Evolutionary conservation across 2,113 vertebrate species (phyloP), one percentile per base, ranked within the genome.

Genomic region (Phalacrocorax carbo): DNA sequence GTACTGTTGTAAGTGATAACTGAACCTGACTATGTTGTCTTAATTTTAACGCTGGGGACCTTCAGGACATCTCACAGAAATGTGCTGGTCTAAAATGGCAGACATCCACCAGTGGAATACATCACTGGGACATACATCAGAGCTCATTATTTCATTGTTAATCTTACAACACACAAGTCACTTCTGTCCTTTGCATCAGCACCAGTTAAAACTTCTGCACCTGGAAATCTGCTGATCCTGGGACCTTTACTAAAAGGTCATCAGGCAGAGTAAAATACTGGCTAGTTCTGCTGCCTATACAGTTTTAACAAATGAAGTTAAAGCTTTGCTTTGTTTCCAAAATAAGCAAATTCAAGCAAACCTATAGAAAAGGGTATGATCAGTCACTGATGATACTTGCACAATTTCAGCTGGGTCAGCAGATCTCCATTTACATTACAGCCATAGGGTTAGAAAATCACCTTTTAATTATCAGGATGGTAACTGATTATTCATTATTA

Each of bases 251-350:
- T 57, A 79, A 68, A 9, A 72, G 66, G 49, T 84, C 93, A 93
- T 27, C 81, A 88, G 78, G 51, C 48, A 94, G 69, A 75, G 48
- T 51, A 68, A 95, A 95, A 82, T 57, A 52, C 36, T 29, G 25
- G 34, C 54, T 65, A 52, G 70, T 87, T 93, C 82, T 96, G 94
- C 93, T 95, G 90, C 62, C 58, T 91, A 25, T 49, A 80, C 87
- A 82, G 65, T 93, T 95, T 76, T 57, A 91, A 95, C 70, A 95
- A 91, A 94, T 80, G 70, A 79, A 36, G 58, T 82, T 93, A 93
- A 93, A 95, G 87, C 92, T 95, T 94, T 88, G 61, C 84, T 96
- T 97, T 96, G 93, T 96, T 91, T 54, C 82, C 66, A 72, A 82
- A 96, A 91, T 29, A 80, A 93, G 81, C 89, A 94, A 94, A 91